phyloP scores from a whole-genome alignment of 2,113 vertebrate genomes.

The Sialia sialis region DNA sequence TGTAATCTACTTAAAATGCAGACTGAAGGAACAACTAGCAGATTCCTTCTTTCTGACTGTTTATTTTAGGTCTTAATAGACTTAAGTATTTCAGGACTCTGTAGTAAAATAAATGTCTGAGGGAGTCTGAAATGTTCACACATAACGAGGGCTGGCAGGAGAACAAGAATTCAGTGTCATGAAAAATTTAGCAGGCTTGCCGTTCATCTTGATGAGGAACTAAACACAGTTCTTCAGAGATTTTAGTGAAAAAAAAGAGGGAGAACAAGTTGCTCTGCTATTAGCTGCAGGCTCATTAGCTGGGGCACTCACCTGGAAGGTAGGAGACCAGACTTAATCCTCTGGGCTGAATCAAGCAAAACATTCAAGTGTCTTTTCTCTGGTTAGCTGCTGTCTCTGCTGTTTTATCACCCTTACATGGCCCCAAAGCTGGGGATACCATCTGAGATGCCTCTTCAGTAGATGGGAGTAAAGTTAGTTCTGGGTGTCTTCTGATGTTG shows the following conservation, averaged over 20 bases:
- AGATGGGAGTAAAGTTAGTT: not conserved
- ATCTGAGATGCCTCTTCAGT: not conserved
- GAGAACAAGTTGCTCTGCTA: not conserved
- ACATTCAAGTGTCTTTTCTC: not conserved
- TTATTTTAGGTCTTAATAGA: conserved; percentile 62
- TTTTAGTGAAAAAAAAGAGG: not conserved
- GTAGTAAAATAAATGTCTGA: conserved; percentile 62
- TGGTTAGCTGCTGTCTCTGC: not conserved
- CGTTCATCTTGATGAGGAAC: conserved; percentile 14
- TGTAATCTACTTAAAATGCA: not conserved
- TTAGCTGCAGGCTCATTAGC: not conserved
- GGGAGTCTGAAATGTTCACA: conserved; percentile 60
- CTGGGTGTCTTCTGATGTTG: not conserved
- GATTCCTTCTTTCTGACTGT: conserved; percentile 7
- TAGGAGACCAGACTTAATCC: not conserved
- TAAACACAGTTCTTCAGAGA: conserved; percentile 41
- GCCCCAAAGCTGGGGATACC: not conserved
- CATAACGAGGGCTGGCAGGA: conserved; percentile 52
- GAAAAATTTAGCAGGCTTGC: conserved; percentile 56
- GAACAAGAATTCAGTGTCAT: conserved; percentile 57
- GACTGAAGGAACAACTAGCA: not conserved
- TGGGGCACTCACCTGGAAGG: not conserved
- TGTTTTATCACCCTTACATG: rapidly evolving
- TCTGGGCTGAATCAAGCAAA: not conserved
- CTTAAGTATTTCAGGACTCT: conserved; percentile 56